Conservation (phyloP, 2,113 vertebrate genomes). For the Zosterops pallidus region DNA sequence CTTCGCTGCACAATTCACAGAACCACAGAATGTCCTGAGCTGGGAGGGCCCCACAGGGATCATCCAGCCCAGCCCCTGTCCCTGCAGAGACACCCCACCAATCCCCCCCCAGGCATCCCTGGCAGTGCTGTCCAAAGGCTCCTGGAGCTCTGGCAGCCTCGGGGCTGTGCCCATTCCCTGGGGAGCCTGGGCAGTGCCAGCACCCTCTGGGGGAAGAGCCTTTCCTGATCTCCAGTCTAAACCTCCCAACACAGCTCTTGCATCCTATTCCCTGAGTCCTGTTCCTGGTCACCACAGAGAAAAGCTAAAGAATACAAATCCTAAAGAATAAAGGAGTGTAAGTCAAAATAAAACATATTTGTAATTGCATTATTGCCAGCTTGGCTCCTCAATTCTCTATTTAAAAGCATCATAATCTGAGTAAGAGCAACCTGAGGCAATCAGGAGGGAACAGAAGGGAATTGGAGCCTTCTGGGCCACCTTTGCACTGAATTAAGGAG, state of each 20-base stretch:
- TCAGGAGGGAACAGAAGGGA: constrained; percentile 26
- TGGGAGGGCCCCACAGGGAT: neutral
- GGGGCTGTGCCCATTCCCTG: neutral
- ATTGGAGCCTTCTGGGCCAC: constrained; percentile 26
- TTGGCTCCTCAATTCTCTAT: neutral
- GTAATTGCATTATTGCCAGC: neutral
- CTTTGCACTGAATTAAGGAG: constrained; percentile 42
- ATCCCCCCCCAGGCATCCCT: neutral
- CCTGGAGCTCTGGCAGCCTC: neutral
- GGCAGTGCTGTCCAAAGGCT: neutral
- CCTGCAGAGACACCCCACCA: neutral
- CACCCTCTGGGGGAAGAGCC: neutral
- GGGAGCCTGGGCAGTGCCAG: neutral
- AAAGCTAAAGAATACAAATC: neutral
- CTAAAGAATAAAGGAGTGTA: neutral
- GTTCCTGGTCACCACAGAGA: neutral
- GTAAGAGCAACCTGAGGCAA: constrained; percentile 4
- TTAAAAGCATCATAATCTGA: neutral
- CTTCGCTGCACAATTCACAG: neutral
- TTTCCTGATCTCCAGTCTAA: fast-evolving
- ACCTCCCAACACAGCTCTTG: neutral
- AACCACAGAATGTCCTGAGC: neutral
- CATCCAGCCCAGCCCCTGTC: fast-evolving
- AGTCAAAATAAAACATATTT: neutral
- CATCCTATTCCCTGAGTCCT: fast-evolving